Evolutionary conservation across 92 coral and sea anemone species (phyloP), one percentile per base, ranked within the genome.

Genomic region (Diadumene lineata): DNA sequence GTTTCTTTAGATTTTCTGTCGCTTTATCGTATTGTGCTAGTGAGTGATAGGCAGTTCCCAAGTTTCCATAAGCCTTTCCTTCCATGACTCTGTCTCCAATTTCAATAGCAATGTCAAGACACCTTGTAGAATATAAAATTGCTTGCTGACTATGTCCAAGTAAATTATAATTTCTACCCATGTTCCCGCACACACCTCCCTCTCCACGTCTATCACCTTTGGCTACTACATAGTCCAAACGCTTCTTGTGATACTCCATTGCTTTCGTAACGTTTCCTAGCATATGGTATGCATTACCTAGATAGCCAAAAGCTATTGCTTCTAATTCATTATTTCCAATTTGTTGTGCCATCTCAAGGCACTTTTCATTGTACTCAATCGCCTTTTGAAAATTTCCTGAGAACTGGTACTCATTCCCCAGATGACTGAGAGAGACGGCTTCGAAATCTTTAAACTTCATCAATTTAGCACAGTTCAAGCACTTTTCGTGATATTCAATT

Each of bases 21-120:
- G 74, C 74, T 28, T 34, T 10, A 1, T 68, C 19, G 60, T 38
- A 68, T 34, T 38, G 2, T 26, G 55, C 74, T 38, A 8, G 50
- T 2, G 28, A 18, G 10, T 1, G 58, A 25, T 6, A 68, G 1
- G 57, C 74, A 68, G 25, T n/a, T 6, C 74, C 74, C 23, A 68
- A 28, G 58, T 68, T 68, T 1, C 31, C 74, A 46, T 38, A 68
- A 15, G 56, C 56, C 56, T 15, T 27, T 48, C 74, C 74, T 48
- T 68, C 58, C n/a, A 50, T 26, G 10, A 4, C 15, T 7, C 24
- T 68, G 31, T 46, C 32, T 1, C n/a, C 32, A 1, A 43, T 21
- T 21, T 46, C 27, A n/a, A 21, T 18, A 19, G 58, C 58, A 1
- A 44, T 44, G 15, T 27, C 11, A 3, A 68, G 57, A 50, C 60